These are phyloP conservation scores for Octopus sinensis DNA, from an alignment of 1,140 invertebrate species.

Conservation along the genomic window DNA sequence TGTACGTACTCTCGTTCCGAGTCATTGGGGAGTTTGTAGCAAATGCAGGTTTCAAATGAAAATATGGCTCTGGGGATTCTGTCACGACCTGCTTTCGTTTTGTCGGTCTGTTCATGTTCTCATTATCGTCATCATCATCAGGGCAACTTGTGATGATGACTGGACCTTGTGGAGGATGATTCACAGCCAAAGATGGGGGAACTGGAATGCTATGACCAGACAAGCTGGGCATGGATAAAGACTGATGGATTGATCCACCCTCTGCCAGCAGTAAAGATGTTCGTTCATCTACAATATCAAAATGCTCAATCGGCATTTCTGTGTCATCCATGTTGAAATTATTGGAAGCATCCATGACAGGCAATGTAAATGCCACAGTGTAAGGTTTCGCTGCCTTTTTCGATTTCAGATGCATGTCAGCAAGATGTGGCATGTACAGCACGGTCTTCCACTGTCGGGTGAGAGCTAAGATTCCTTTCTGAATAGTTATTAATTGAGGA, in stretches of 20 bases:
- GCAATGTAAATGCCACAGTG: conserved; percentile 83
- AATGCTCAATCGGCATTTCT: conserved; percentile 57
- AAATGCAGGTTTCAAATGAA: conserved; percentile 50
- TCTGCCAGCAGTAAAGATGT: conserved; percentile 73
- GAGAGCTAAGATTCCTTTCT: conserved; percentile 85
- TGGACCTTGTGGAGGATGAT: background rate
- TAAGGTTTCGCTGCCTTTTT: conserved; percentile 74
- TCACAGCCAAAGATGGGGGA: background rate
- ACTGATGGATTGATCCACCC: conserved; percentile 50
- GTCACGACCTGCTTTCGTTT: background rate
- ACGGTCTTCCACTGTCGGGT: conserved; percentile 96
- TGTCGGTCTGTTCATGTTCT: conserved; percentile 6
- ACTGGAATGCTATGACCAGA: conserved; percentile 19
- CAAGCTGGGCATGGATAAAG: conserved; percentile 38
- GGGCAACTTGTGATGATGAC: conserved; percentile 6
- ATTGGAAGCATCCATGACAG: conserved; percentile 65
- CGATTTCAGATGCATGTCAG: conserved; percentile 68
- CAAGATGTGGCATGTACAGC: conserved; percentile 84
- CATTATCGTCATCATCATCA: conserved; percentile 26
- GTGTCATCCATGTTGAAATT: conserved; percentile 29
- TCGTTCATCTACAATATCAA: conserved; percentile 79
- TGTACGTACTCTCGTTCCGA: conserved; percentile 69
- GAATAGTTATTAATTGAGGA: conserved; percentile 82
- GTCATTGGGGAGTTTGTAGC: conserved; percentile 68
- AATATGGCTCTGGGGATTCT: conserved; percentile 27